Percentiles rank a stretch among this genome's conserved stretches.
These are phyloP conservation scores for Drosophila sturtevanti DNA, from an alignment of 1,140 invertebrate genomes.

Conservation along the genomic window DNA sequence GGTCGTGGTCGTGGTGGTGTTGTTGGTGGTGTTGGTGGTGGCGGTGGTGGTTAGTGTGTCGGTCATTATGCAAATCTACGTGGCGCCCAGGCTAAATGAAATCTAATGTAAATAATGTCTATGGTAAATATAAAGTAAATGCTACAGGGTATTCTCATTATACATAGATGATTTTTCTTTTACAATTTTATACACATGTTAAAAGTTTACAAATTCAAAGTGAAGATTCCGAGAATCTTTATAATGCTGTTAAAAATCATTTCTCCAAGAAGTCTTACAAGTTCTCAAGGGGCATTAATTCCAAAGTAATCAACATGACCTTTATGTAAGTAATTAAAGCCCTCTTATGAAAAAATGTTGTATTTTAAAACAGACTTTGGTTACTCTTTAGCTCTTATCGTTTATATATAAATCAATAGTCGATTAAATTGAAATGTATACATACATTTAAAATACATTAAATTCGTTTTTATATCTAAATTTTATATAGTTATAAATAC, in stretches of 20 bases:
- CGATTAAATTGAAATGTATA: no score
- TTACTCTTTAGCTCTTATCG: neutral
- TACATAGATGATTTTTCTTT: no score
- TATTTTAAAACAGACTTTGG: neutral
- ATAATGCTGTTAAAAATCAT: no score
- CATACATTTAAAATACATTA: no score
- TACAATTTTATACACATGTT: neutral
- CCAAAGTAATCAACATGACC: neutral
- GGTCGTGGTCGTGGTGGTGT: neutral
- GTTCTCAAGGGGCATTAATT: neutral
- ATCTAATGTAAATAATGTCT: conserved; percentile 45
- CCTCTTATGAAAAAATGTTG: neutral
- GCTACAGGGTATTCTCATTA: neutral
- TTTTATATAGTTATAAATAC: no score
- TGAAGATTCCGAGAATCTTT: neutral
- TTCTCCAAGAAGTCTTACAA: neutral
- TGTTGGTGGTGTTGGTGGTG: neutral
- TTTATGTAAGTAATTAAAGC: neutral
- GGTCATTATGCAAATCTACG: conserved; percentile 57
- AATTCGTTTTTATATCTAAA: no score
- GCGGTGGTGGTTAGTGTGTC: neutral
- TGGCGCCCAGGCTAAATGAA: conserved; percentile 35
- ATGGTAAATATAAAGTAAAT: neutral
- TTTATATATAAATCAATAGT: no score
- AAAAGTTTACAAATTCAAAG: neutral